Evolutionary conservation across 2,113 vertebrate genomes (phyloP), one percentile per base, ranked within the genome.

Genomic region (Psilopogon haemacephalus): DNA sequence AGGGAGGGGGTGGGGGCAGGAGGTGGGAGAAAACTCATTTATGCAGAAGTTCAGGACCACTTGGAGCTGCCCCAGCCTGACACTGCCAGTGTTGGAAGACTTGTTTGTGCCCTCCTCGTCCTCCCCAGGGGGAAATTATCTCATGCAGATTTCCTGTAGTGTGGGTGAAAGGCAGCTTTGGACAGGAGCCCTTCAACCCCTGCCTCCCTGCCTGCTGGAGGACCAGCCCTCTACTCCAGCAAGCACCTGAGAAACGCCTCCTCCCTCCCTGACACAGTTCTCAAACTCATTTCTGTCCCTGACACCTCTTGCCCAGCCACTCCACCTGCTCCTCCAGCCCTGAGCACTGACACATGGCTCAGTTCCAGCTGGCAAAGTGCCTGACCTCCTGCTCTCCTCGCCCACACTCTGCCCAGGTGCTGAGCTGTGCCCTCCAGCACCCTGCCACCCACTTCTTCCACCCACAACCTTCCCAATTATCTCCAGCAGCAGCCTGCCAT

Each of bases 151-250:
- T 35, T 33, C 37, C 67, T 19, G 16, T 20, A 1, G 15, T 18
- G 50, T 54, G 40, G 48, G 23, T 28, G 28, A 32, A 48, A 28
- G 19, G 4, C 19, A n/a, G 54, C 58, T 42, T 16, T 37, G 59
- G 35, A 8, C 48, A 72, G 68, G 48, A 75, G 24, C 63, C 52
- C 46, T 38, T 27, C 60, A 42, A 67, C 26, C 38, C 30, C 84
- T 12, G 19, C 54, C 2, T 12, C n/a, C 27, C 20, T 5, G 14
- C 21, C 72, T 2, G 2, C 67, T 16, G 73, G n/a, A 46, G 67
- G 28, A 46, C 21, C 1, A 0, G 9, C 3, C 20, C 33, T 20
- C 12, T 7, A 1, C 2, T 27, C 18, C 17, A 38, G 23, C 0
- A 5, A 78, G 20, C 74, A 23, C n/a, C 38, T 9, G 17, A 27